Percentiles rank a stretch among this genome's conserved stretches.
Conservation (phyloP, 1,140 invertebrate species). For the Cryptotermes secundus region DNA sequence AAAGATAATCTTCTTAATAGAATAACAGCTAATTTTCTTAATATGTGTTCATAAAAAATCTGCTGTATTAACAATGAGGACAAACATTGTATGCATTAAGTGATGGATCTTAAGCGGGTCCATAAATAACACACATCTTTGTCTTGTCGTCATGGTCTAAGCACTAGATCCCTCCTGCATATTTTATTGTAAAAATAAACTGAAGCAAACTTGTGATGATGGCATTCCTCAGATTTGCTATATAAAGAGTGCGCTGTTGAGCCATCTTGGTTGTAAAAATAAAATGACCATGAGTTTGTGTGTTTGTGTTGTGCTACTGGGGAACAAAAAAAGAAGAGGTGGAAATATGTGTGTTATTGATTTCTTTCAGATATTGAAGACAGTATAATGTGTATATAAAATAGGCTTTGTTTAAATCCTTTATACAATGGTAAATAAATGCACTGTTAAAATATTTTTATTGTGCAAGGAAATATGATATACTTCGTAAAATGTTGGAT, state of each 20-base stretch:
- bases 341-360: not conserved
- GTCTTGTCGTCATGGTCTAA: not conserved
- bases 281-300: not conserved
- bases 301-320: not conserved
- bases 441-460: constrained; percentile 11
- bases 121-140: not conserved
- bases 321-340: not conserved
- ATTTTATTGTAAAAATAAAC: not conserved
- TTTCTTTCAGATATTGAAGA: not conserved
- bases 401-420: not conserved
- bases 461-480: not conserved
- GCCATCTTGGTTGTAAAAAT: not conserved
- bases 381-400: not conserved
- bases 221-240: not conserved
- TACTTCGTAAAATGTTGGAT: not conserved
- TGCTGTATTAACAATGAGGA: not conserved
- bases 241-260: not conserved
- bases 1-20: not conserved
- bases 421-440: not conserved
- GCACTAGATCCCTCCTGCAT: not conserved
- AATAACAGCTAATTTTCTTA: constrained; percentile 12
- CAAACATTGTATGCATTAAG: not conserved
- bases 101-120: not conserved
- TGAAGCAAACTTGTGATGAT: not conserved
- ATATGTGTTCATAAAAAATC: not conserved